phyloP scores from a whole-genome alignment of 2,113 vertebrate genomes.

The Eulemur macaco region DNA sequence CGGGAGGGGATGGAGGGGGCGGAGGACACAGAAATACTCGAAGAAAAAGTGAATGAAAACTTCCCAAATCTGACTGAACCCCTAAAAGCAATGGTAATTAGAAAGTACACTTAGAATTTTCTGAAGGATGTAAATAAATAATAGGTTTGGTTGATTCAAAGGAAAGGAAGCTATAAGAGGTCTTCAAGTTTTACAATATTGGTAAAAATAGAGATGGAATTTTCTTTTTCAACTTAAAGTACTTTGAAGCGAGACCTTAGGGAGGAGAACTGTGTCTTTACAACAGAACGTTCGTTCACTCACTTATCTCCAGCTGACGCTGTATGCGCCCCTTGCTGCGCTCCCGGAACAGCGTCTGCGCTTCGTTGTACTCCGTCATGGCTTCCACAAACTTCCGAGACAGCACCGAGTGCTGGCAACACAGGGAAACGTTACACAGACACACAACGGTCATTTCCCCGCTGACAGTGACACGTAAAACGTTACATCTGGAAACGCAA shows the following conservation, averaged over 20 bases:
- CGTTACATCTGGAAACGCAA: neutral
- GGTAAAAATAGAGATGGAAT: neutral
- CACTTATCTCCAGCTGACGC: conserved; percentile 97
- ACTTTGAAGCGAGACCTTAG: neutral
- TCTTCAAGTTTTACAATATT: rapidly evolving
- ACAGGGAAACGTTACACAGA: rapidly evolving
- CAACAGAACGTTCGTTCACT: conserved; percentile 68
- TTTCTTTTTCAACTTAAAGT: neutral
- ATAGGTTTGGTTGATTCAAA: neutral
- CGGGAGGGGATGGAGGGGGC: neutral
- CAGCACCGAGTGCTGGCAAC: conserved; percentile 90
- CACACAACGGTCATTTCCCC: rapidly evolving
- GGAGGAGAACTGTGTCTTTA: neutral
- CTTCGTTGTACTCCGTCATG: conserved; percentile 95
- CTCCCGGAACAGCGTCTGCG: conserved; percentile 94
- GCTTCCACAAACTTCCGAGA: conserved; percentile 96
- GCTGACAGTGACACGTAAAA: rapidly evolving
- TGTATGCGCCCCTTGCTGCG: conserved; percentile 96
- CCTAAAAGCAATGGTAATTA: neutral
- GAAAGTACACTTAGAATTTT: neutral
- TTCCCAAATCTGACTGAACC: neutral
- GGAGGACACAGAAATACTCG: no score
- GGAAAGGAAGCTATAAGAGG: neutral
- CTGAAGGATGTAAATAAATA: neutral
- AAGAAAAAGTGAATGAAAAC: neutral